Conservation (phyloP, 2,113 vertebrate species). For the Hiodon alosoides region DNA sequence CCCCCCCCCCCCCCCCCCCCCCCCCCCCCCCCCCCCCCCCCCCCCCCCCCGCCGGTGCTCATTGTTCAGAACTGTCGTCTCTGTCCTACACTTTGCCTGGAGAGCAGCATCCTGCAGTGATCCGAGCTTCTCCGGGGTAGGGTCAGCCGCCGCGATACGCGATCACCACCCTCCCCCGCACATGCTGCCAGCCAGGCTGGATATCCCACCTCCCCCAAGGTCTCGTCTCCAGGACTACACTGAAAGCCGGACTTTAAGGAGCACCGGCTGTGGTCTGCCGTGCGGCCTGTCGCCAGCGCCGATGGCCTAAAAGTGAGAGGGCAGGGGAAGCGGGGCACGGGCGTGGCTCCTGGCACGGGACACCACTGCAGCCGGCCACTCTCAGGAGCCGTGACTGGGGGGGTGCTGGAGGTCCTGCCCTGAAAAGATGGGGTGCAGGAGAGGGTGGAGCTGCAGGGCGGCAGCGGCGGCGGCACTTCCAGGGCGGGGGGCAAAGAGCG, state of each 20-base stretch:
- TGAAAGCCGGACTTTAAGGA: background rate
- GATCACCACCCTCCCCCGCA: background rate
- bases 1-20: too few relatives aligned
- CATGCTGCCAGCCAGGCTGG: too few relatives aligned
- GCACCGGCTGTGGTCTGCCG: background rate
- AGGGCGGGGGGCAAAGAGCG: conserved; percentile 79
- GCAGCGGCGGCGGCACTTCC: conserved; percentile 74
- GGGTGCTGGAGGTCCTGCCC: conserved; percentile 98
- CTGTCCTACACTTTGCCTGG: background rate
- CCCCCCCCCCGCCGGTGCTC: too few relatives aligned
- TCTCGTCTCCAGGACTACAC: background rate
- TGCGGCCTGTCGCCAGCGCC: background rate
- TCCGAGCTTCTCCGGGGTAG: background rate
- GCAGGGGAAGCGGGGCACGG: background rate
- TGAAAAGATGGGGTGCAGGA: conserved; percentile 98
- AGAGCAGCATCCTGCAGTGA: background rate
- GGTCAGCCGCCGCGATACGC: background rate
- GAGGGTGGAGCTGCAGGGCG: conserved; percentile 91
- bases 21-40: too few relatives aligned
- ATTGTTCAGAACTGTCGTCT: background rate
- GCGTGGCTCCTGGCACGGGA: background rate
- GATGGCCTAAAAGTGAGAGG: background rate
- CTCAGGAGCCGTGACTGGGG: conserved; percentile 93
- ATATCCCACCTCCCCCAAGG: background rate
- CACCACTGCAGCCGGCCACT: background rate